Evolutionary conservation across 2,888 invertebrate species (phyloP).

Genomic region (Xiphydria camelus): DNA sequence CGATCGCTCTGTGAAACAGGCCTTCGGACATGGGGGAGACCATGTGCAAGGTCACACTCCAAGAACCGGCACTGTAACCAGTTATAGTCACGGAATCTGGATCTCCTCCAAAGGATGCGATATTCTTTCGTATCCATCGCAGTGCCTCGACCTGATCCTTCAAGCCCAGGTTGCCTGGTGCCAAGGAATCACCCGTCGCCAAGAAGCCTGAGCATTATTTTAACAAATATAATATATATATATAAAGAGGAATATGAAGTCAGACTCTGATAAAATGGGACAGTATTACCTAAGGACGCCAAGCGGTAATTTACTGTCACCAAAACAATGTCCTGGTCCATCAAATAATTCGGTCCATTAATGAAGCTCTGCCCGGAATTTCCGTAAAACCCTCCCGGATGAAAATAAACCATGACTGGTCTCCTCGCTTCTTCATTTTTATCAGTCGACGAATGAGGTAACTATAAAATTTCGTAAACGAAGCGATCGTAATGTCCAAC

Average conservation of each 20-base stretch:
- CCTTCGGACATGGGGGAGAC: constrained; percentile 67
- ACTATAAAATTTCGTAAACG: not conserved
- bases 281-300: constrained; percentile 45
- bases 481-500: not conserved
- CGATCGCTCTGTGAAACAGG: constrained; percentile 69
- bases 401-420: constrained; percentile 71
- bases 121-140: constrained; percentile 69
- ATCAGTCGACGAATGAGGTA: not conserved
- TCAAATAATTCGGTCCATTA: constrained; percentile 43
- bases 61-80: constrained; percentile 60
- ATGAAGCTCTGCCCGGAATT: constrained; percentile 63
- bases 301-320: constrained; percentile 50
- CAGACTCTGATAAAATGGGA: too few species aligned
- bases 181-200: constrained; percentile 68
- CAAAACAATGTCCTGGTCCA: constrained; percentile 47
- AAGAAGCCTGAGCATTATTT: constrained; percentile 64
- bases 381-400: constrained; percentile 70
- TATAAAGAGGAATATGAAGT: too few species aligned
- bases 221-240: too few species aligned
- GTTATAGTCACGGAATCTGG: constrained; percentile 65
- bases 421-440: constrained; percentile 22
- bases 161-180: constrained; percentile 71
- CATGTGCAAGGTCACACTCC: constrained; percentile 52
- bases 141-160: constrained; percentile 73
- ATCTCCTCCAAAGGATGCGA: constrained; percentile 71